A percentile compares a stretch with the other conserved stretches of the same genome.
Conservation (phyloP, 2,888 invertebrate genomes). For the Drosophila borealis region DNA sequence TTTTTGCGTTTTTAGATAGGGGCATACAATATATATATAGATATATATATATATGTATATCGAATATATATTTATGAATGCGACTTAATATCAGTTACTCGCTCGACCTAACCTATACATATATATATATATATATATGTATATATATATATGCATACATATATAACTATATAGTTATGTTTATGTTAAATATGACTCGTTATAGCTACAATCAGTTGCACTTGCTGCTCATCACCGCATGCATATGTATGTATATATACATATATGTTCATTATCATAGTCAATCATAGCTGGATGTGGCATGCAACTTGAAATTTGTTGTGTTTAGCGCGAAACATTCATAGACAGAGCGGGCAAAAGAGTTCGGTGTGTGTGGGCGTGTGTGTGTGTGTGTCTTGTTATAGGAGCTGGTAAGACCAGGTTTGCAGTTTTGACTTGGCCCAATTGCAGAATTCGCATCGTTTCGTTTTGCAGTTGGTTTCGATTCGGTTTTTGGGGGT, state of each 20-base stretch:
- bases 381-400: neutral
- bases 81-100: too few relatives aligned
- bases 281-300: neutral
- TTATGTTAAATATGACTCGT: constrained; percentile 48
- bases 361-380: neutral
- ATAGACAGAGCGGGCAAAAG: neutral
- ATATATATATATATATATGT: neutral
- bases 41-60: constrained; percentile 6
- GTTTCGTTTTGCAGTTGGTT: neutral
- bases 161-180: constrained; percentile 6
- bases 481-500: neutral
- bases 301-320: constrained; percentile 14
- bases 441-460: neutral
- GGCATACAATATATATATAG: constrained; percentile 1
- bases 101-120: neutral
- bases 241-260: neutral
- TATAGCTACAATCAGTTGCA: constrained; percentile 42
- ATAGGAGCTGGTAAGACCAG: constrained; percentile 2
- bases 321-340: constrained; percentile 2
- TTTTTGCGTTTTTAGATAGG: neutral
- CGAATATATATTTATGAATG: constrained; percentile 7
- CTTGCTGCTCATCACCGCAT: constrained; percentile 22
- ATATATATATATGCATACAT: neutral
- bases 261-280: constrained; percentile 5
- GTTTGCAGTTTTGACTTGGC: constrained; percentile 1